Evolutionary conservation across 2,113 vertebrate genomes (phyloP).

Genomic region (Polypterus bichir): DNA sequence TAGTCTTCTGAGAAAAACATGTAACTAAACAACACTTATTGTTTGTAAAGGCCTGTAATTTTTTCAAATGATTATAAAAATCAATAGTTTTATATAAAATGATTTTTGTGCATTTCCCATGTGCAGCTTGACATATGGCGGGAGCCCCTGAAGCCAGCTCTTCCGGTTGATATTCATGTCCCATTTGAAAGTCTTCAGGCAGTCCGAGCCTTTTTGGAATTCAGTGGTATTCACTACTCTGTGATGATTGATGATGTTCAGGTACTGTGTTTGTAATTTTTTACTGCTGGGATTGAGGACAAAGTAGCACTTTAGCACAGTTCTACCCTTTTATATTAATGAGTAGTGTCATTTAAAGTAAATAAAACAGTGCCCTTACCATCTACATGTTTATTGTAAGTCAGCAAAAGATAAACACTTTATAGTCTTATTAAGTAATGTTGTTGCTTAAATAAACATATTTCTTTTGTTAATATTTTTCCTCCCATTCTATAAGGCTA

Average conservation of each 20-base stretch:
- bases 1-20: too few relatives aligned
- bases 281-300: too few relatives aligned
- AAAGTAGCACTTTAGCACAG: too few relatives aligned
- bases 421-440: too few relatives aligned
- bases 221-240: slow-evolving; percentile 43
- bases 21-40: not conserved
- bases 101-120: not conserved
- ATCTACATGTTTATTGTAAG: too few relatives aligned
- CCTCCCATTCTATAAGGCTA: too few relatives aligned
- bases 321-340: too few relatives aligned
- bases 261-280: slow-evolving; percentile 39
- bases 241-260: slow-evolving; percentile 75
- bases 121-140: slow-evolving; percentile 75
- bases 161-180: slow-evolving; percentile 59
- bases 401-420: too few relatives aligned
- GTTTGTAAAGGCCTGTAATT: not conserved
- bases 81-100: not conserved
- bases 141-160: slow-evolving; percentile 29
- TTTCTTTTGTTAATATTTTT: too few relatives aligned
- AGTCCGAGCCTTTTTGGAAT: slow-evolving; percentile 57
- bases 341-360: too few relatives aligned
- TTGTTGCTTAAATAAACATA: too few relatives aligned
- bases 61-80: not conserved
- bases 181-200: slow-evolving; percentile 46
- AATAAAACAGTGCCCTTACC: too few relatives aligned